Conservation (phyloP, 1,140 invertebrate genomes). For the Drosophila truncata region DNA sequence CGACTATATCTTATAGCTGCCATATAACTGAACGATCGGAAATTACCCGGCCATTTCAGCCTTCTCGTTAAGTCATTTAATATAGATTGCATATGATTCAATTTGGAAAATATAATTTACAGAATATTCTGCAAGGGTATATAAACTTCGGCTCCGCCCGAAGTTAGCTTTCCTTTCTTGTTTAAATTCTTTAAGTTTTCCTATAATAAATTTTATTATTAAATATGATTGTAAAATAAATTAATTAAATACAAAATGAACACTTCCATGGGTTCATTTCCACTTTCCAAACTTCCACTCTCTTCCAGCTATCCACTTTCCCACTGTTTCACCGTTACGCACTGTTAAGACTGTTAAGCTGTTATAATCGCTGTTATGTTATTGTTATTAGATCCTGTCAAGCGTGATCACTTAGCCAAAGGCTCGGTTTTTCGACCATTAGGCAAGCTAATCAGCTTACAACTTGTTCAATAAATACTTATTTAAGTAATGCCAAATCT, state of each 20-base stretch:
- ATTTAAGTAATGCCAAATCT: constrained; percentile 6
- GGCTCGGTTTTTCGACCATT: constrained; percentile 3
- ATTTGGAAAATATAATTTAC: too few relatives aligned
- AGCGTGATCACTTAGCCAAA: constrained; percentile 5
- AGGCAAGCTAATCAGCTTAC: constrained; percentile 14
- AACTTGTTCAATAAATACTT: neutral
- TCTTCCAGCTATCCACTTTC: neutral
- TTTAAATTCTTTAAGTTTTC: neutral
- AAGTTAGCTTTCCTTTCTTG: too few relatives aligned
- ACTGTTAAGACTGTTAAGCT: constrained; percentile 16
- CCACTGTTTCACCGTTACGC: constrained; percentile 7
- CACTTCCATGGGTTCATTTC: neutral
- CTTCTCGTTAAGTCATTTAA: too few relatives aligned
- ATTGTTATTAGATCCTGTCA: neutral
- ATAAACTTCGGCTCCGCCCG: too few relatives aligned
- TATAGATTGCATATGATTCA: too few relatives aligned
- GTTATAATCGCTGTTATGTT: constrained; percentile 6
- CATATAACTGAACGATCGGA: too few relatives aligned
- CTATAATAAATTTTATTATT: neutral
- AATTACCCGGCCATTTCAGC: too few relatives aligned
- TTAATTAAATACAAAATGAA: neutral
- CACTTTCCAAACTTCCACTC: too few relatives aligned
- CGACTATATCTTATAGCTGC: too few relatives aligned
- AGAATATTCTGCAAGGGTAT: too few relatives aligned
- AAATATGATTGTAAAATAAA: neutral